Percentiles rank a stretch among this genome's conserved stretches.
Evolutionary conservation across 1,140 invertebrate species (phyloP).

Genomic region (Frieseomelitta varia): DNA sequence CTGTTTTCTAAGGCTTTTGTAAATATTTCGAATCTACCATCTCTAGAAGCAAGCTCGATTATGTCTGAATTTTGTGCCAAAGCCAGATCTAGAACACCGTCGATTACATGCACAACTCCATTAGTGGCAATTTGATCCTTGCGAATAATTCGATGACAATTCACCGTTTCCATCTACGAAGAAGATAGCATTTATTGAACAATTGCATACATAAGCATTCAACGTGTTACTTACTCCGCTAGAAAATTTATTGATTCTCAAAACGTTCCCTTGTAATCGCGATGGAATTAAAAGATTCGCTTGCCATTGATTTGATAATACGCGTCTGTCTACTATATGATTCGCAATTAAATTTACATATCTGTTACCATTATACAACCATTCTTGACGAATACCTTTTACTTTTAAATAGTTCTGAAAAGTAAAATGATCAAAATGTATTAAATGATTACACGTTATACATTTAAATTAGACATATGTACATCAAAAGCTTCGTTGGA

Average conservation of each 20-base stretch:
- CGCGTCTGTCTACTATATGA: slow-evolving; percentile 77
- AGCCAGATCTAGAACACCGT: slow-evolving; percentile 85
- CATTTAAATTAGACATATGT: neutral
- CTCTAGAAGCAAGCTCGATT: slow-evolving; percentile 73
- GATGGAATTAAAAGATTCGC: slow-evolving; percentile 73
- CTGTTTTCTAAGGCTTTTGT: neutral
- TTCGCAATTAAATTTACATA: slow-evolving; percentile 77
- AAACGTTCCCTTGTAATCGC: neutral
- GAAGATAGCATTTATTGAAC: neutral
- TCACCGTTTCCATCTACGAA: slow-evolving; percentile 83
- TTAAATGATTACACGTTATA: neutral
- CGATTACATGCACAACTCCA: slow-evolving; percentile 88
- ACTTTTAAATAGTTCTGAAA: neutral
- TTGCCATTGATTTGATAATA: slow-evolving; percentile 77
- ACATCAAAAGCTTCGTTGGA: slow-evolving; percentile 24
- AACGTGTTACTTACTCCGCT: slow-evolving; percentile 10
- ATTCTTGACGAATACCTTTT: slow-evolving; percentile 10
- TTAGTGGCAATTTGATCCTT: slow-evolving; percentile 85
- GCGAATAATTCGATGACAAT: slow-evolving; percentile 81
- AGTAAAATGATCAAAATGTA: neutral
- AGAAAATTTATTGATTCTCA: slow-evolving; percentile 36
- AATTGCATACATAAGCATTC: neutral
- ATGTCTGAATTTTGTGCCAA: slow-evolving; percentile 80
- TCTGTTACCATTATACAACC: slow-evolving; percentile 37
- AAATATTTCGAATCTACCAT: slow-evolving; percentile 35